Evolutionary conservation across 2,888 invertebrate species (phyloP), one percentile per base, ranked within the genome.

Genomic region (Actias luna): DNA sequence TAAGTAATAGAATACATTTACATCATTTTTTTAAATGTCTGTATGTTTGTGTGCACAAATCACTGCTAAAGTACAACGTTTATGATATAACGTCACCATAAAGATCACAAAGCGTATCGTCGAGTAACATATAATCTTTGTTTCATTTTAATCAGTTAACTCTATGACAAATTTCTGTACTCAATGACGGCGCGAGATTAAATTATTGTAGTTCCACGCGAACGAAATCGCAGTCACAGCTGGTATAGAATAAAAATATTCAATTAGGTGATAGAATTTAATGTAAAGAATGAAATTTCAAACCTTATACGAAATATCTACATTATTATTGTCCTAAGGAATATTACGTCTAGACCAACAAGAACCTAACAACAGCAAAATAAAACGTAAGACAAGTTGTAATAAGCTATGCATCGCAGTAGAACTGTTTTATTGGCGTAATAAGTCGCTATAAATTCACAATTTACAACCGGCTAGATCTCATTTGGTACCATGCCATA

Each of bases 351-450:
- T 92, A 92, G 92, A 92, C 90, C 72, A 71, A 69, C 69, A 83
- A 79, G 89, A 89, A 89, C 88, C 89, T 79, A 78, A 74, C 64
- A 67, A 78, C 84, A 90, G 83, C 82, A 91, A 92, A 89, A 80
- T 79, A 87, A 75, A 74, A 74, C 65, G 57, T 65, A 64, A 60
- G 58, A 64, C 67, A 67, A 74, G 77, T 74, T 76, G 76, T 72
- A 33, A 3, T 18, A 72, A 78, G 80, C 79, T 77, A 76, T 79
- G 81, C 78, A 75, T 74, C 70, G 69, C 67, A 67, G 63, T 80
- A 78, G 76, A 29, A n/a, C 82, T 89, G 89, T 89, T 89, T 91
- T 92, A 92, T 92, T 91, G 82, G 92, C 88, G 87, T 88, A 87
- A 85, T 84, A 72, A 77, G 73, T 73, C 79, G 76, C 84, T 77